These are phyloP conservation scores for Acleris holmiana DNA, from an alignment of 2,888 invertebrate species.

Conservation along the genomic window DNA sequence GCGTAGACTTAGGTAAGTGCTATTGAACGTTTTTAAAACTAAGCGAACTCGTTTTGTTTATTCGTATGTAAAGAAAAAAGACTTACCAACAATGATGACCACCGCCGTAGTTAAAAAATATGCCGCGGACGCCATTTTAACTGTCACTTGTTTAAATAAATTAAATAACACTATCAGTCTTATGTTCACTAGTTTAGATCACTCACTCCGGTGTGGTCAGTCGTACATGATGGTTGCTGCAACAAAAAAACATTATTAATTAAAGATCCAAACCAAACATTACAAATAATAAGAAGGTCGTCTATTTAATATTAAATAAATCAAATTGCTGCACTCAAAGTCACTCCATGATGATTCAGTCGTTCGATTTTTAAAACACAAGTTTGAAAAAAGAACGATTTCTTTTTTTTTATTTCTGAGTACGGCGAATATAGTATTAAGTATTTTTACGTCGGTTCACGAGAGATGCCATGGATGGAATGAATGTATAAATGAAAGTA, in stretches of 20 bases:
- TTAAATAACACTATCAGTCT: slow-evolving; percentile 50
- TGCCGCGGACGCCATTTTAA: slow-evolving; percentile 58
- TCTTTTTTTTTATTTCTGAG: too few relatives aligned
- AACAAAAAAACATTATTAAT: slow-evolving; percentile 50
- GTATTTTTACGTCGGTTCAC: too few relatives aligned
- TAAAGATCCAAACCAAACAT: slow-evolving; percentile 7
- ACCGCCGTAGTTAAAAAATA: slow-evolving; percentile 48
- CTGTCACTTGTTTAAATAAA: slow-evolving; percentile 41
- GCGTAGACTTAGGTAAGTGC: too few relatives aligned
- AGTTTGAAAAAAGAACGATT: too few relatives aligned
- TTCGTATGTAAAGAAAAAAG: not conserved
- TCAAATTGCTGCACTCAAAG: too few relatives aligned
- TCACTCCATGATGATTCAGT: too few relatives aligned
- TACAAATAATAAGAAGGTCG: not conserved
- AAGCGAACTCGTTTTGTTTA: not conserved
- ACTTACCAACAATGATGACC: slow-evolving; percentile 64
- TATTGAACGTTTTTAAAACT: too few relatives aligned
- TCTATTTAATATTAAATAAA: too few relatives aligned
- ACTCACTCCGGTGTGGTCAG: slow-evolving; percentile 49
- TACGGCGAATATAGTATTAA: too few relatives aligned
- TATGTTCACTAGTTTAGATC: slow-evolving; percentile 43
- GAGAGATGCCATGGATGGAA: too few relatives aligned
- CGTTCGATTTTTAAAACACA: too few relatives aligned
- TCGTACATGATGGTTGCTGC: slow-evolving; percentile 67
- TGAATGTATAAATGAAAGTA: too few relatives aligned